Conservation (phyloP, 2,888 invertebrate genomes). For the Amiota mariae region DNA sequence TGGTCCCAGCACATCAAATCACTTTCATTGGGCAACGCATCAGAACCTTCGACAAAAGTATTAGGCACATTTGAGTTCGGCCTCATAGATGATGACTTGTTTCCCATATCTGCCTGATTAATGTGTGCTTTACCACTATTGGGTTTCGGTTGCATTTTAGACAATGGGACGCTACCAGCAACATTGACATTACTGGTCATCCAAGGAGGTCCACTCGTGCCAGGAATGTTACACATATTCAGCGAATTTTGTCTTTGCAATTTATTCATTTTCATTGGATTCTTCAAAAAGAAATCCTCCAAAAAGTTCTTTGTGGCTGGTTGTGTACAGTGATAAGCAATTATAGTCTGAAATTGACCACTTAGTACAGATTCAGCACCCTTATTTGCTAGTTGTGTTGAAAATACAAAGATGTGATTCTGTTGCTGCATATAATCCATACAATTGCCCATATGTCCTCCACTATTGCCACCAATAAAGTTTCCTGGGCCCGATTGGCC, state of each 20-base stretch:
- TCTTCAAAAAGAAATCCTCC: constrained; percentile 84
- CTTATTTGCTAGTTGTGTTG: constrained; percentile 93
- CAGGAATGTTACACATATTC: constrained; percentile 49
- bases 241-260: constrained; percentile 83
- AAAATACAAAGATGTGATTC: constrained; percentile 98
- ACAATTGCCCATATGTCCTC: constrained; percentile 46
- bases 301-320: constrained; percentile 95
- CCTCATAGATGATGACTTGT: constrained; percentile 45
- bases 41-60: constrained; percentile 32
- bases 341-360: constrained; percentile 92
- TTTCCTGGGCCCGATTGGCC: constrained; percentile 21
- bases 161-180: constrained; percentile 12
- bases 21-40: constrained; percentile 69
- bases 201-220: constrained; percentile 36
- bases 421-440: constrained; percentile 90
- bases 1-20: constrained; percentile 76
- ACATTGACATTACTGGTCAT: constrained; percentile 27
- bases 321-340: constrained; percentile 95
- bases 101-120: constrained; percentile 42
- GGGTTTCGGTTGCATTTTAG: constrained; percentile 73
- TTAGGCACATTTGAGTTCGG: constrained; percentile 20
- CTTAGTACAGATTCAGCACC: constrained; percentile 94
- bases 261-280: constrained; percentile 91
- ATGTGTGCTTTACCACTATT: constrained; percentile 40
- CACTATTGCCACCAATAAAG: constrained; percentile 11